A percentile compares a stretch with the other conserved stretches of the same genome.
These are phyloP conservation scores for Papilio helenus DNA, from an alignment of 1,140 invertebrate genomes.

Conservation along the genomic window DNA sequence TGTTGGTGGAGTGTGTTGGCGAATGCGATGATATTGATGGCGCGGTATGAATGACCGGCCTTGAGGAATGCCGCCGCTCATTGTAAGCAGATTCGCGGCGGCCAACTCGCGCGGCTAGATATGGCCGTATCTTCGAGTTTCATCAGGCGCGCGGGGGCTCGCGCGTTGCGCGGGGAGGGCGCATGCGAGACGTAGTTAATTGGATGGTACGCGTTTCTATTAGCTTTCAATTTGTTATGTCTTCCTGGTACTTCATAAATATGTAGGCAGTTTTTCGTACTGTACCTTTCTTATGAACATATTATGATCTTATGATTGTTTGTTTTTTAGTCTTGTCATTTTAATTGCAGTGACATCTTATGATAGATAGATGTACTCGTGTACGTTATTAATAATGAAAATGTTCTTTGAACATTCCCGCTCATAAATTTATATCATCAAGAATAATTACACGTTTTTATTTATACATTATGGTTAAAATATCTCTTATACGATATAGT, in stretches of 20 bases:
- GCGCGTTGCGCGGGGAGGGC: constrained; percentile 33
- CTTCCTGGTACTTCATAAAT: constrained; percentile 35
- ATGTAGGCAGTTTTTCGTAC: constrained; percentile 15
- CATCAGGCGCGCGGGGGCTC: constrained; percentile 50
- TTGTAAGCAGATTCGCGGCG: constrained; percentile 55
- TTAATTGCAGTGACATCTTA: neutral
- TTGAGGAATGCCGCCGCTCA: constrained; percentile 69
- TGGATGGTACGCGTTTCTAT: constrained; percentile 46
- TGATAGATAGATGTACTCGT: neutral
- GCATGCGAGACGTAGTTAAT: constrained; percentile 47
- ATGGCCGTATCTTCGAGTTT: constrained; percentile 58
- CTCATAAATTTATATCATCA: too few species aligned
- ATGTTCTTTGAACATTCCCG: neutral
- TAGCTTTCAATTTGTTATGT: constrained; percentile 39
- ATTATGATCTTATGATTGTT: constrained; percentile 1
- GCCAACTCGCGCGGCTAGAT: constrained; percentile 49
- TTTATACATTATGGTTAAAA: too few species aligned
- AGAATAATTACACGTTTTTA: too few species aligned
- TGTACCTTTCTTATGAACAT: constrained; percentile 1
- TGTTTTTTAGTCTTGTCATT: neutral
- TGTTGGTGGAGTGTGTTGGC: neutral
- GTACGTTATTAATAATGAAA: neutral
- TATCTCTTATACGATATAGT: too few species aligned
- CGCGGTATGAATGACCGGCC: constrained; percentile 64
- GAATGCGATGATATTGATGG: constrained; percentile 8